Evolutionary conservation across 1,140 invertebrate genomes (phyloP), one percentile per base, ranked within the genome.

Genomic region (Pseudachorutes palmiensis): DNA sequence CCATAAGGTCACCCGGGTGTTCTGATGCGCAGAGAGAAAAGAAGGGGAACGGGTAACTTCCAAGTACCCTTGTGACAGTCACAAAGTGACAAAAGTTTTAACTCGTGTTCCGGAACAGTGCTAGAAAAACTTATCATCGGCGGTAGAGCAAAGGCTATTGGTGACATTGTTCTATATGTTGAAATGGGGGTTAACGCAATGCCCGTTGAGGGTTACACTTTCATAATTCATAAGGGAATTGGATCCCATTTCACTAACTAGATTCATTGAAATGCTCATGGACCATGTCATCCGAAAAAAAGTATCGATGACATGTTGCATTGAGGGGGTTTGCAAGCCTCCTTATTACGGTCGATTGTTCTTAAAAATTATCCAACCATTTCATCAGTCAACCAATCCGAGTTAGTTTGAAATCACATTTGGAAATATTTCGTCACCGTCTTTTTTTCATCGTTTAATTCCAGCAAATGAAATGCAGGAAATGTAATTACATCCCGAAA

Each of bases 91-190:
- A 70, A 70, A 70, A 67, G 65, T 68, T 62, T 61, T 60, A 33
- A 72, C 59, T 64, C 70, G 67, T 69, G 71, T 72, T 72, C 71
- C 71, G 71, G 71, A 72, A 70, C 36, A 70, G 55, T 65, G 68
- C 36, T 62, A 72, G 62, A 62, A 61, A 65, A 55, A 55, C 51
- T 55, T 55, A 55, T 55, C 51, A 55, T 55, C 51, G 24, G 51
- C 24, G 14, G 36, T 19, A 9, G 19, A 45, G 36, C 9, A 45
- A 12, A 9, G 36, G 9, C 19, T 45, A 9, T 45, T 19, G 36
- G 19, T 45, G 36, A 45, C 36, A 45, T 45, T 45, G 36, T 45
- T 45, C 36, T 19, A 45, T 45, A 45, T 45, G 36, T 45, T 45
- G 9, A 45, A 45, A 45, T 45, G 36, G 36, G 36, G 36, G 36